Base-by-base conservation (phyloP, 2,797 vertebrate species). In the Coreius guichenoti region DNA sequence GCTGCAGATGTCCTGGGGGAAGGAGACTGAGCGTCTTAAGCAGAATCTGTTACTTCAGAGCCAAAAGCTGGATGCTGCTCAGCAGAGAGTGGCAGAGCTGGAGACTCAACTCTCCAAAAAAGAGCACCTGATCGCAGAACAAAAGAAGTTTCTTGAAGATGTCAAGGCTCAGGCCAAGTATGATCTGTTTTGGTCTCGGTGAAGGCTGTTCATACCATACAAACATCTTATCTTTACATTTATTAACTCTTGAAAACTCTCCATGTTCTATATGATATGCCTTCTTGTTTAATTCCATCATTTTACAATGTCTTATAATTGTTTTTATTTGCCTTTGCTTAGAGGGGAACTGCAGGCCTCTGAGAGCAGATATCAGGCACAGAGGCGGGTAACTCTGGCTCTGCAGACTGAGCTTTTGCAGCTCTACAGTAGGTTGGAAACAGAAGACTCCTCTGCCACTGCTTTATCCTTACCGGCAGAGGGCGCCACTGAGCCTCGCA, bases 101-200 rank as follows among this genome's bases (percentile, higher is more conserved):
- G 98, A 99, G 92, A 96, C 94, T 8, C 97, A 96, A 89, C 95
- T 99, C 80, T 93, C 96, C 89, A 99, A 98, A 92, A 99, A 97
- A 91, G 98, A 99, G 88, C 97, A 98, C 89, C 97, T 99, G 68
- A 96, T 99, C 3, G 92, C 96, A 13, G 98, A 99, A 90, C 98
- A 99, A 92, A 99, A 99, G 92, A 98, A 97, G 87, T 99, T 99
- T 88, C 91, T 99, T 2, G 98, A 99, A 92, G 97, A 99, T 49
- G 96, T 99, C 13, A 99, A 99, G 90, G 93, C 95, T 84, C 97
- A 98, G 94, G 96, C 97, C 58, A 98, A 96, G 98, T 99, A 93
- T 87, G 93, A 82, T 39, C 45, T 76, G 3, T 31, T 21, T 31
- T 43, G 26, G 5, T 73, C 5, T 58, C 17, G 1, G 21, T 1